A percentile compares a stretch with the other conserved stretches of the same genome.
These are phyloP conservation scores for Brachyhypopomus gauderio DNA, from an alignment of 2,113 vertebrate genomes.

Conservation along the genomic window DNA sequence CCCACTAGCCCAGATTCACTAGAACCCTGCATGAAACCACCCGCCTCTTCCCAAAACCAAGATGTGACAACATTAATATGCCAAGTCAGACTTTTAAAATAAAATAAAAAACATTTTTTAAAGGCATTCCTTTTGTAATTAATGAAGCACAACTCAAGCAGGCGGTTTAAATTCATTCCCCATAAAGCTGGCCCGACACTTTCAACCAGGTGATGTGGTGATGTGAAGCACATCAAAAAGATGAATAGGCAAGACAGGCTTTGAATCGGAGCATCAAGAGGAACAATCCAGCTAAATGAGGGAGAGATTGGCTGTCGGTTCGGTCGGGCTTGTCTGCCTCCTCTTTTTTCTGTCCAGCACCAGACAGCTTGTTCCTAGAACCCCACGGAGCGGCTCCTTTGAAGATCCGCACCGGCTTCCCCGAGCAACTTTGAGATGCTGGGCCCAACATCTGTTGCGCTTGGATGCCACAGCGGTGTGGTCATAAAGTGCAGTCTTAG, in stretches of 20 bases:
- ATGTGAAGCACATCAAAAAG: conserved; percentile 28
- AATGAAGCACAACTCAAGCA: background rate
- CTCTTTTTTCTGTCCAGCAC: background rate
- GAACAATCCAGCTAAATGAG: conserved; percentile 30
- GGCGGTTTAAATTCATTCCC: conserved; percentile 12
- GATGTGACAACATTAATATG: conserved; percentile 4
- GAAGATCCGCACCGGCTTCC: conserved; percentile 42
- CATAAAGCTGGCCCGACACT: background rate
- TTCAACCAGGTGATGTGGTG: conserved; percentile 27
- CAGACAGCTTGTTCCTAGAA: conserved; percentile 44
- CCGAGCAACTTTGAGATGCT: conserved; percentile 36
- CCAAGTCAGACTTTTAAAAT: conserved; percentile 17
- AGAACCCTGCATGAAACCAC: background rate
- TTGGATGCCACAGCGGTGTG: conserved; percentile 39
- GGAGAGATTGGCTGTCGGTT: conserved; percentile 26
- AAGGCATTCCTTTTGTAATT: conserved; percentile 26
- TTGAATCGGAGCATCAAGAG: conserved; percentile 32
- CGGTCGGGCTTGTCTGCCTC: conserved; percentile 13
- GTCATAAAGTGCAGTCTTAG: conserved; percentile 44
- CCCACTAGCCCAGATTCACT: background rate
- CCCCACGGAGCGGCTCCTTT: conserved; percentile 42
- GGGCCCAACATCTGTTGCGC: conserved; percentile 44
- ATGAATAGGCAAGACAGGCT: conserved; percentile 22
- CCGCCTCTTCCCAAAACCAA: background rate
- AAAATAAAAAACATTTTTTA: background rate